These are phyloP conservation scores for Notospermus geniculatus DNA, from an alignment of 1,140 invertebrate species.

Conservation along the genomic window DNA sequence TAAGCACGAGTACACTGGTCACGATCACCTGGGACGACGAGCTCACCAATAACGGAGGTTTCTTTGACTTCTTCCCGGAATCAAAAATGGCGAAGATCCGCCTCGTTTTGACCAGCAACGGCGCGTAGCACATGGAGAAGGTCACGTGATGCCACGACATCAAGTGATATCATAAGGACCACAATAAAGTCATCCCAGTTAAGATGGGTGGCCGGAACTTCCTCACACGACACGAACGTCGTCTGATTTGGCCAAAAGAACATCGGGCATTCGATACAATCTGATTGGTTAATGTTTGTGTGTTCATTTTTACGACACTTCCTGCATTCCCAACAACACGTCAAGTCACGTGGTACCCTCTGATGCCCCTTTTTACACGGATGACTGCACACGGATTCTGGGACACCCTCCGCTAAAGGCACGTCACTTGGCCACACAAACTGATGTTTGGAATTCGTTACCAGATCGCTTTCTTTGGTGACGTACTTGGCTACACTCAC, in stretches of 20 bases:
- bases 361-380: background rate
- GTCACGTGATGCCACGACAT: conserved; percentile 70
- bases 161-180: conserved; percentile 56
- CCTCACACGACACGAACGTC: conserved; percentile 59
- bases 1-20: conserved; percentile 22
- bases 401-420: background rate
- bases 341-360: background rate
- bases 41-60: conserved; percentile 26
- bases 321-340: conserved; percentile 4
- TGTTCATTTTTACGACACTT: conserved; percentile 17
- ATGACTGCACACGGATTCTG: background rate
- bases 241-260: conserved; percentile 48
- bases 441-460: background rate
- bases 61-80: conserved; percentile 60
- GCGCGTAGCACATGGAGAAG: conserved; percentile 88
- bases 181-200: conserved; percentile 39
- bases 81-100: conserved; percentile 85
- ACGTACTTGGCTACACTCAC: background rate
- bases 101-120: conserved; percentile 88
- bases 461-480: background rate
- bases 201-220: conserved; percentile 28
- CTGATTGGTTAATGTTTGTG: conserved; percentile 21
- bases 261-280: conserved; percentile 20
- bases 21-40: conserved; percentile 34
- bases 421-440: background rate